Conservation (phyloP, 2,888 invertebrate genomes). For the Melanostoma scalare region DNA sequence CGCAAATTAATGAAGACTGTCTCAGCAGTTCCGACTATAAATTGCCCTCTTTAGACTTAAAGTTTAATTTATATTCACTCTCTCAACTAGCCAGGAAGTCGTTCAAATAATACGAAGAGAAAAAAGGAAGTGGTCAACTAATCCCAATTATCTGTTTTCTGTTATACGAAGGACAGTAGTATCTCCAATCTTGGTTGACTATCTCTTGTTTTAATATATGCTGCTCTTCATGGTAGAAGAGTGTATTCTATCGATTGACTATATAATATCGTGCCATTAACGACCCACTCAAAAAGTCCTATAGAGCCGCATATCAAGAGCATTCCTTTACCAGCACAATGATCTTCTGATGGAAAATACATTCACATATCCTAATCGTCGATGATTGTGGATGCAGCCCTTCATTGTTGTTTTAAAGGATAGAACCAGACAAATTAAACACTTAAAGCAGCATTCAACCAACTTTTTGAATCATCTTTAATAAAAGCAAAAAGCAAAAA, state of each 20-base stretch:
- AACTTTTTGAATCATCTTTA: background rate
- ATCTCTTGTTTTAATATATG: no score
- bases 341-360: slow-evolving; percentile 8
- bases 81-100: slow-evolving; percentile 3
- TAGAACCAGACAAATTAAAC: background rate
- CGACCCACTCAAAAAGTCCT: slow-evolving; percentile 51
- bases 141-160: slow-evolving; percentile 31
- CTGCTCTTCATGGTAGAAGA: no score
- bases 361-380: slow-evolving; percentile 11
- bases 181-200: no score
- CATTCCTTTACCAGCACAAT: slow-evolving; percentile 5
- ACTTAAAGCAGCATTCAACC: slow-evolving; percentile 24
- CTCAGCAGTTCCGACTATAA: background rate
- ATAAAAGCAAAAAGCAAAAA: no score
- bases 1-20: background rate
- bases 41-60: slow-evolving; percentile 37
- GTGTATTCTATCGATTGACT: slow-evolving; percentile 37
- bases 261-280: slow-evolving; percentile 31
- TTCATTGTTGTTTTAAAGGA: slow-evolving; percentile 27
- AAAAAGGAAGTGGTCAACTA: slow-evolving; percentile 51
- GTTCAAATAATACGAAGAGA: slow-evolving; percentile 5
- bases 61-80: slow-evolving; percentile 26
- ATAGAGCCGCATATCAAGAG: slow-evolving; percentile 23
- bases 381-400: slow-evolving; percentile 41
- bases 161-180: no score